Conservation (phyloP, 2,797 vertebrate genomes). For the Lacerta agilis region DNA sequence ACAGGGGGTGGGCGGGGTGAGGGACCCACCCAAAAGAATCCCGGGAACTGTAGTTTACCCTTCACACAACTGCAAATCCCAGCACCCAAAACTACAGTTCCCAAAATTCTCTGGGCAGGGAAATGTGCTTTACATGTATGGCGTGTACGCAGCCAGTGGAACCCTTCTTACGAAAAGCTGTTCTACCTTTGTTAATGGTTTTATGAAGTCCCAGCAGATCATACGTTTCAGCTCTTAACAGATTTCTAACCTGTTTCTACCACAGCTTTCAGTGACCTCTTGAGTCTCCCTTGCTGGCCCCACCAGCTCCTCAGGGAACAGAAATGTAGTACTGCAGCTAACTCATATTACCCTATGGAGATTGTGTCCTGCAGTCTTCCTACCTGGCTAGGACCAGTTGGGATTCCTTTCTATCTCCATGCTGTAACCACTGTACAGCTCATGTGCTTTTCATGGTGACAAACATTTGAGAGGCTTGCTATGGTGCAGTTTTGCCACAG, state of each 20-base stretch:
- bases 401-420: neutral
- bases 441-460: neutral
- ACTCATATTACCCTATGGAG: neutral
- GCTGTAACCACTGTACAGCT: neutral
- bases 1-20: too few relatives aligned
- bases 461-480: neutral
- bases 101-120: too few relatives aligned
- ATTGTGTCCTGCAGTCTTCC: neutral
- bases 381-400: neutral
- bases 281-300: too few relatives aligned
- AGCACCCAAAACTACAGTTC: too few relatives aligned
- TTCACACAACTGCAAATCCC: too few relatives aligned
- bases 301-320: neutral
- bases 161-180: neutral
- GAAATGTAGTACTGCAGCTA: neutral
- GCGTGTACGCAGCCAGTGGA: neutral
- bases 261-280: neutral
- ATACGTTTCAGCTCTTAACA: neutral
- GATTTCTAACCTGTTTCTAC: neutral
- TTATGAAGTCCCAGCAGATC: neutral
- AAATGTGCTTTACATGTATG: too few relatives aligned
- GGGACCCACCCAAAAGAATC: too few relatives aligned
- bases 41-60: too few relatives aligned
- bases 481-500: neutral
- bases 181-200: neutral